Base-by-base conservation (phyloP, 2,888 invertebrate genomes). In the Torymus aiolomorphi region DNA sequence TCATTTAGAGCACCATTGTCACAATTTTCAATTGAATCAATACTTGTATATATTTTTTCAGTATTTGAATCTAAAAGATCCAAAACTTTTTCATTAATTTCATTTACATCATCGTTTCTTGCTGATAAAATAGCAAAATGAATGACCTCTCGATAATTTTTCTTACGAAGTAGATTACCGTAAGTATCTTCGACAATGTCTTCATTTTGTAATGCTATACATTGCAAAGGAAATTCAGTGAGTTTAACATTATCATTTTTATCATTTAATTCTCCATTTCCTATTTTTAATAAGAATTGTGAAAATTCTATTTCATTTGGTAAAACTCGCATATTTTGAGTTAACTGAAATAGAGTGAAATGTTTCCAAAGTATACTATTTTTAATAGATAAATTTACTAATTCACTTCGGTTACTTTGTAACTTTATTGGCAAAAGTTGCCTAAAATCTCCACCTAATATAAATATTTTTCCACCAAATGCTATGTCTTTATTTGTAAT, bases 331-430 rank as follows among this genome's bases (percentile, higher is more conserved):
- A 80, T 76, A 31, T 76, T 80, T 66, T 76, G 42, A 8, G 70
- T 82, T 49, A 83, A 67, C 31, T 81, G 54, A 69, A 67, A 70
- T 62, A 52, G 71, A 4, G 42, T 12, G n/a, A 80, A 83, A 67
- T 74, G 8, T 14, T n/a, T 31, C 71, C 71, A 71, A 14, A 72
- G 11, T 11, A 5, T n/a, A n/a, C n/a, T n/a, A n/a, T n/a, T n/a
- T n/a, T n/a, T n/a, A n/a, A n/a, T n/a, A n/a, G n/a, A n/a, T n/a
- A n/a, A n/a, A n/a, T n/a, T n/a, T n/a, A n/a, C n/a, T n/a, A n/a
- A n/a, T n/a, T n/a, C n/a, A n/a, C n/a, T n/a, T n/a, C n/a, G n/a
- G n/a, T n/a, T n/a, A n/a, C n/a, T n/a, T n/a, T n/a, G n/a, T n/a
- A n/a, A n/a, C n/a, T n/a, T n/a, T n/a, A n/a, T n/a, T n/a, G n/a